phyloP scores from a whole-genome alignment of 2,888 invertebrate genomes.

The Parnassius apollo region DNA sequence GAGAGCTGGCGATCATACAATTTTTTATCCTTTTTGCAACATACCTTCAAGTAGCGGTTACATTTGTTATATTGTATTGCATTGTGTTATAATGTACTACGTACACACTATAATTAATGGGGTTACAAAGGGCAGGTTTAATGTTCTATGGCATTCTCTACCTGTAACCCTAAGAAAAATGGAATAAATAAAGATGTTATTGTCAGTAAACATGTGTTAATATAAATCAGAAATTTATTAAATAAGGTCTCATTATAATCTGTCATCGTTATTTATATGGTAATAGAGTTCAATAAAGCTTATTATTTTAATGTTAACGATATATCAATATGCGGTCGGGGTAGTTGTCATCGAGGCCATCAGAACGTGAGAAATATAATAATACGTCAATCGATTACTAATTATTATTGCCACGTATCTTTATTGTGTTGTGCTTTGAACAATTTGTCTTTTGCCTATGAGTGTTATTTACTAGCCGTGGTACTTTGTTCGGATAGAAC shows the following conservation, averaged over 20 bases:
- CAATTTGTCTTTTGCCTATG: conserved; percentile 3
- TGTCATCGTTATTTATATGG: neutral
- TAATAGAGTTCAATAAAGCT: conserved; percentile 6
- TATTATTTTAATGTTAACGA: conserved; percentile 5
- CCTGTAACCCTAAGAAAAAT: too few species aligned
- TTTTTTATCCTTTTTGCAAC: too few species aligned
- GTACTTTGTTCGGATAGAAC: too few species aligned
- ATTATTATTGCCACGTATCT: conserved; percentile 19
- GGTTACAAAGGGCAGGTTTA: too few species aligned
- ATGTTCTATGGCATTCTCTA: too few species aligned
- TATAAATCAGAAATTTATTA: neutral
- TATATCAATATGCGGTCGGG: conserved; percentile 17
- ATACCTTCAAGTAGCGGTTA: too few species aligned
- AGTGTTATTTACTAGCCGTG: neutral
- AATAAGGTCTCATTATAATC: neutral
- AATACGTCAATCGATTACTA: conserved; percentile 27
- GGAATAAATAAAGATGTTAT: too few species aligned
- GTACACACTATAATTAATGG: too few species aligned
- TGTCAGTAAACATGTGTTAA: neutral
- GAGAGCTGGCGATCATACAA: neutral
- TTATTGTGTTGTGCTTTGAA: conserved; percentile 12
- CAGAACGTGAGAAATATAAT: conserved; percentile 36
- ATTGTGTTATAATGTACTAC: too few species aligned
- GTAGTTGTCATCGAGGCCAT: conserved; percentile 33
- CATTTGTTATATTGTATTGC: too few species aligned